Evolutionary conservation across 2,797 vertebrate genomes (phyloP), one percentile per base, ranked within the genome.

Genomic region (Darevskia mixta): DNA sequence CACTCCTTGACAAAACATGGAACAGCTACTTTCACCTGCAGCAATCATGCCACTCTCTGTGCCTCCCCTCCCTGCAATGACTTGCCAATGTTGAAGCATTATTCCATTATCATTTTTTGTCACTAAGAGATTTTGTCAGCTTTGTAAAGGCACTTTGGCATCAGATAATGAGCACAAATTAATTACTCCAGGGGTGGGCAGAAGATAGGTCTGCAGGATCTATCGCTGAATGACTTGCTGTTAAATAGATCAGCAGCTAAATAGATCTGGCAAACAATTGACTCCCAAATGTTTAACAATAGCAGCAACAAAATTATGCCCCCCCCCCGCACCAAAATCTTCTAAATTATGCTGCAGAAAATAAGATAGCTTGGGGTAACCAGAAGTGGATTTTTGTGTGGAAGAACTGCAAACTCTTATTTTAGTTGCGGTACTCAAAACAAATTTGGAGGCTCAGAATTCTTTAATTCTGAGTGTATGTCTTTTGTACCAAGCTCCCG

Each of bases 121-220:
- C 58, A 25, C 20, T 23, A 32, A 73, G 49, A 61, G 17, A n/a
- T 81, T n/a, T 80, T 41, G 35, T 75, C 27, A 27, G 35, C 49
- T 41, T 25, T 11, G 5, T 82, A 75, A 43, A 81, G 18, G 35
- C 43, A 64, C 8, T 58, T 29, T 18, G 25, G 23, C 49, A 29
- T 80, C 69, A 64, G 38, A 87, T 81, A 41, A 87, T 64, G 27
- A 87, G 69, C 4, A 38, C 25, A 75, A 80, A 66, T 81, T 81
- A 79, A 55, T 81, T 81, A 66, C 23, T 38, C 29, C 69, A 71
- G 69, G n/a, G 29, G n/a, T 71, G 27, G 8, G 69, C 69, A 13
- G 27, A 71, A 71, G 69, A 29, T 23, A 64, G 61, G 61, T 64
- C 61, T 64, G 18, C 49, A 55, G 49, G 61, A 64, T 64, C 61